phyloP scores from a whole-genome alignment of 2,797 vertebrate genomes.

The Psittacula derbiana region DNA sequence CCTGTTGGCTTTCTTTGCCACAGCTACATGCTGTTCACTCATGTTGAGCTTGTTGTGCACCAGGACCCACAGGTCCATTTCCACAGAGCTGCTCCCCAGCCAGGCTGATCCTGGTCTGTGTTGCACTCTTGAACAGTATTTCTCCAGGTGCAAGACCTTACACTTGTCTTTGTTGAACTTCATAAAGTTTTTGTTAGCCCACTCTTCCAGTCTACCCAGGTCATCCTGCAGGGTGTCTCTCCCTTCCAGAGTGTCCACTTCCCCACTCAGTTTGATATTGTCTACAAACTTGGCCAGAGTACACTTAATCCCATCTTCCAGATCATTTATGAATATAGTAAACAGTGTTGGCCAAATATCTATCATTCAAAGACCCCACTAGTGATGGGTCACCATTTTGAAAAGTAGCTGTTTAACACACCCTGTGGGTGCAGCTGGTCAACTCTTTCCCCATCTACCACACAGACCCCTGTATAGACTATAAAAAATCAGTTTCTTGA shows the following conservation, averaged over 20 bases:
- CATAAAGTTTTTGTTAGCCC: not conserved
- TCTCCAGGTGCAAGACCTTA: not conserved
- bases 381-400: not conserved
- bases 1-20: not conserved
- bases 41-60: not conserved
- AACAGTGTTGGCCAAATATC: not conserved
- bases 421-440: not conserved
- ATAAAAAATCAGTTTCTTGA: not conserved
- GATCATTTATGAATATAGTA: not conserved
- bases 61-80: not conserved
- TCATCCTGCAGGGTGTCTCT: not conserved
- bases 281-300: not conserved
- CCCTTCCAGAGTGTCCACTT: not conserved
- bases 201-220: not conserved
- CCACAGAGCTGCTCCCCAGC: not conserved
- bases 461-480: not conserved
- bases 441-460: not conserved
- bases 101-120: not conserved
- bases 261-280: not conserved
- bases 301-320: not conserved
- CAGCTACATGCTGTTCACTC: not conserved
- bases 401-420: not conserved
- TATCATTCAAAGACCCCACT: not conserved
- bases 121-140: not conserved
- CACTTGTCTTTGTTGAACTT: not conserved